These are phyloP conservation scores for Anarrhichthys ocellatus DNA, from an alignment of 2,113 vertebrate species.

Conservation along the genomic window DNA sequence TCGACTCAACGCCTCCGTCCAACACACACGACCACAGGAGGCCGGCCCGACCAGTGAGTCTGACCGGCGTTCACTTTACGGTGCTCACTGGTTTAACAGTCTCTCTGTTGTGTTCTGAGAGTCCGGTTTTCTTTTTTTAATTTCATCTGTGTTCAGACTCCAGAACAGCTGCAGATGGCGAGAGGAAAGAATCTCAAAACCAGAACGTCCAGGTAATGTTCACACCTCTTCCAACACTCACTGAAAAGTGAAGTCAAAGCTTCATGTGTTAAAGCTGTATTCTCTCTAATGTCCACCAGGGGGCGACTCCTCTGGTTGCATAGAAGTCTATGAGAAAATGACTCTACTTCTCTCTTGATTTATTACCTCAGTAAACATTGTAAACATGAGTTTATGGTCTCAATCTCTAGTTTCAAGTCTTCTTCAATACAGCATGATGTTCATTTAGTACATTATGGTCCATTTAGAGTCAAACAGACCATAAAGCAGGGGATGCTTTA, in stretches of 20 bases:
- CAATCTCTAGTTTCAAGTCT: too few relatives aligned
- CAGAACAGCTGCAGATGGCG: slow-evolving; percentile 29
- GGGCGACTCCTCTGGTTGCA: too few relatives aligned
- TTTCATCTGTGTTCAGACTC: slow-evolving; percentile 49
- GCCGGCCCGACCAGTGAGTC: slow-evolving; percentile 49
- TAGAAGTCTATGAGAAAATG: too few relatives aligned
- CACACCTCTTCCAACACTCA: background rate
- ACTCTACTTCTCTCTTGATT: background rate
- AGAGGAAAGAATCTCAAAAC: slow-evolving; percentile 14
- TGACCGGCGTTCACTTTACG: too few relatives aligned
- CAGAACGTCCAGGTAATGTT: slow-evolving; percentile 49
- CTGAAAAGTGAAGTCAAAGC: too few relatives aligned
- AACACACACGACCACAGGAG: slow-evolving; percentile 31
- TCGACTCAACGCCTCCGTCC: background rate
- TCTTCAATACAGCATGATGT: too few relatives aligned
- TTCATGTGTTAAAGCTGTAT: too few relatives aligned
- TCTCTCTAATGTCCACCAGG: too few relatives aligned
- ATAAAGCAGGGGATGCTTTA: background rate
- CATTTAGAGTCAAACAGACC: too few relatives aligned
- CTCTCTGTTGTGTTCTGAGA: background rate
- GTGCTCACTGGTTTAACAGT: background rate
- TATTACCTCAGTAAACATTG: background rate
- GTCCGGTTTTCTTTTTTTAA: background rate
- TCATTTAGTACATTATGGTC: too few relatives aligned
- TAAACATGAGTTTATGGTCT: background rate